phyloP scores from a whole-genome alignment of 2,888 invertebrate species.

The Chironomus riparius region DNA sequence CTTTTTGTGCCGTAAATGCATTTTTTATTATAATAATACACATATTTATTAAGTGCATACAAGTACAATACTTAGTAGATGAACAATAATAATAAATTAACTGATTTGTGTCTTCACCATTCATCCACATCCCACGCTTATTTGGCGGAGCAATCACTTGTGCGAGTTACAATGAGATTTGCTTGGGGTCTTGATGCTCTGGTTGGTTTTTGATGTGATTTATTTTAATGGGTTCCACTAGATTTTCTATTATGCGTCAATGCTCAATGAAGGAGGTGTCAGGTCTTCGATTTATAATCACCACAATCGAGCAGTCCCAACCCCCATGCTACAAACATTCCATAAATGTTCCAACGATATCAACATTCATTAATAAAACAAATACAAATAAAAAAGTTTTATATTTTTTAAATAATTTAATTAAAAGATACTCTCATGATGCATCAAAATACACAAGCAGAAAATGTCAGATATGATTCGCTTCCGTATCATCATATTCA shows the following conservation, averaged over 20 bases:
- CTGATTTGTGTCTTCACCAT: neutral
- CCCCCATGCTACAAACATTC: neutral
- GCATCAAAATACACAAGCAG: neutral
- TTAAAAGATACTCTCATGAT: neutral
- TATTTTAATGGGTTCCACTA: no score
- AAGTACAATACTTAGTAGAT: neutral
- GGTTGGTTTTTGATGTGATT: no score
- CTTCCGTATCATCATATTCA: neutral
- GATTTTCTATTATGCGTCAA: no score
- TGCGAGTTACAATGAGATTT: neutral
- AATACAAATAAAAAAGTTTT: neutral
- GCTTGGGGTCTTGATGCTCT: no score
- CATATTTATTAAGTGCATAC: no score
- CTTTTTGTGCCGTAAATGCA: neutral
- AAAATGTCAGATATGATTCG: neutral
- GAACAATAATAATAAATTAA: neutral
- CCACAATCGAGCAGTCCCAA: no score
- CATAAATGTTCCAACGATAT: neutral
- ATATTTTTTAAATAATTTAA: neutral
- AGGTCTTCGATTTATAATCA: no score
- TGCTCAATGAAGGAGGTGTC: no score
- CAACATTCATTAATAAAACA: neutral
- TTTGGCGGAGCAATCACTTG: neutral
- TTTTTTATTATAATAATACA: no score
- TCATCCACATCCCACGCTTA: neutral